These are phyloP conservation scores for Odontamblyopus rebecca DNA, from an alignment of 2,797 vertebrate genomes.

Conservation along the genomic window DNA sequence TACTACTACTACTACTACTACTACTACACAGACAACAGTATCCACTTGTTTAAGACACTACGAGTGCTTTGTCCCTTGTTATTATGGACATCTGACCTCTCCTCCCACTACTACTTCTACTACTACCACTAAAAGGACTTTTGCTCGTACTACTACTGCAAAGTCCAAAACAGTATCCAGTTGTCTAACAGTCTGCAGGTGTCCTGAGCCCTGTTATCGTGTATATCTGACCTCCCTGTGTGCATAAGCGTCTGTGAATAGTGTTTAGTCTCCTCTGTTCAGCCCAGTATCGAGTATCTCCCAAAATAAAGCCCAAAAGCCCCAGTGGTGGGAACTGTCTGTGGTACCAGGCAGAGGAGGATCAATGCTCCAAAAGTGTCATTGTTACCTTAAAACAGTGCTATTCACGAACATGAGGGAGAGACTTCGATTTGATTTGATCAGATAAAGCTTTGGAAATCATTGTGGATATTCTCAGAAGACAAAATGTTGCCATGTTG, in stretches of 20 bases:
- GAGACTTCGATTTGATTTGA: neutral
- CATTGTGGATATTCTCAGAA: no score
- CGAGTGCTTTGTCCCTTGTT: no score
- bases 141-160: no score
- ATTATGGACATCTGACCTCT: no score
- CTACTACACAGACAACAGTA: no score
- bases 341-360: neutral
- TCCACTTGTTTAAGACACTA: no score
- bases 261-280: neutral
- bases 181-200: neutral
- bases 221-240: constrained; percentile 1
- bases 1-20: no score
- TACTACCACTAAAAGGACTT: no score
- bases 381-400: neutral
- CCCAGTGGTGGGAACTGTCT: neutral
- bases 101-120: no score
- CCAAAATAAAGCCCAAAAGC: constrained; percentile 5
- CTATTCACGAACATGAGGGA: neutral
- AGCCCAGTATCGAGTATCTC: constrained; percentile 15
- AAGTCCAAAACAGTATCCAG: no score
- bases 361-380: neutral
- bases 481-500: no score
- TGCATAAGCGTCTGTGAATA: constrained; percentile 2
- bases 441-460: neutral
- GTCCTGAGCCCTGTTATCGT: neutral